Base-by-base conservation (phyloP, 2,113 vertebrate genomes). In the Cettia cetti region DNA sequence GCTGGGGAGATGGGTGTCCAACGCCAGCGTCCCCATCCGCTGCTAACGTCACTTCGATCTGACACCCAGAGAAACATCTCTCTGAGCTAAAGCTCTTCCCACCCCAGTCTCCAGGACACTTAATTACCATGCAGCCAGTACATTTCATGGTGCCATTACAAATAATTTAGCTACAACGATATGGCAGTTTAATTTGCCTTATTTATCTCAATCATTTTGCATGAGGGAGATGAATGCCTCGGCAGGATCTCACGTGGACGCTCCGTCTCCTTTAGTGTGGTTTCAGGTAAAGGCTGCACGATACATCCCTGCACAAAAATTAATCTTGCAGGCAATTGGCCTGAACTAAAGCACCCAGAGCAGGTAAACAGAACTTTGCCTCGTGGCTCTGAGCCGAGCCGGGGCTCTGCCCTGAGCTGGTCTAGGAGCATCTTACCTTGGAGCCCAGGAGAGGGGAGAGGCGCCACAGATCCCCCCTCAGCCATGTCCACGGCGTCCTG, bases 171-270 rank as follows among this genome's bases (percentile, higher is more conserved):
- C 72, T 31, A 8, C 83, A 7, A 9, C 39, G 40, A 60, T 22
- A 37, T 22, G 86, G 89, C 86, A 75, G 39, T 35, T 91, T 74
- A 47, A 96, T 94, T 56, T 83, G 64, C 77, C 89, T 83, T 88
- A 77, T 91, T 95, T 92, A 64, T 92, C 94, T 90, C 90, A n/a
- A 49, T 86, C 90, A 70, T 81, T 90, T 45, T 45, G 56, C 59
- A 5, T 4, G 77, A 84, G 86, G 50, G 66, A 71, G 70, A 66
- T 7, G 28, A 76, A 86, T 11, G 75, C 35, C 82, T n/a, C 39
- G 0, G 68, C n/a, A 9, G n/a, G 63, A 31, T 35, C 74, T 44
- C 75, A 4, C 6, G 20, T 15, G 77, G 61, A 47, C 0, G 4
- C 86, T 37, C 59, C 2, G 0, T n/a, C 79, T 87, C 82, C 81